These are phyloP conservation scores for Suncus etruscus DNA, from an alignment of 2,113 vertebrate species.

Conservation along the genomic window DNA sequence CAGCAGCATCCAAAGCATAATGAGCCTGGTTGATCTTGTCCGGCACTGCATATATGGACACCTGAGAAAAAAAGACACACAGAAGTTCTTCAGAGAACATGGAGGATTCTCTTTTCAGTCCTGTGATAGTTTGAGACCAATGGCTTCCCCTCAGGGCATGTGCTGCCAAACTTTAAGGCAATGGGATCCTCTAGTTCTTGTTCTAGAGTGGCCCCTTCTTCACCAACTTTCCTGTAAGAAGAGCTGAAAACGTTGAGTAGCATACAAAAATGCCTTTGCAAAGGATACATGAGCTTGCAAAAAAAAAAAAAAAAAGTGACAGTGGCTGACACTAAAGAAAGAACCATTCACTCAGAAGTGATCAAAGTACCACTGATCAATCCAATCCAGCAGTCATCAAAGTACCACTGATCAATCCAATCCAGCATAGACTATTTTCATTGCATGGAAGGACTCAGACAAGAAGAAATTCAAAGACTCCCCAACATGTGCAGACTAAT, in stretches of 20 bases:
- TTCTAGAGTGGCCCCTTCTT: not conserved
- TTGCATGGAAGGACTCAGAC: not conserved
- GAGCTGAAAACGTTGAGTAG: not conserved
- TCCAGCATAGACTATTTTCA: not conserved
- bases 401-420: not conserved
- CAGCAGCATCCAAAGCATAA: constrained; percentile 92
- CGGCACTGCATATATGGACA: constrained; percentile 92
- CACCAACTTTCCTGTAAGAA: not conserved
- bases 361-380: not conserved
- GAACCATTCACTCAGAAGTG: not conserved
- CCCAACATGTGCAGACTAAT: not conserved
- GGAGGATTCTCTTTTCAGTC: not conserved
- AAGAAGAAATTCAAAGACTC: not conserved
- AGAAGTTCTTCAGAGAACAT: not conserved
- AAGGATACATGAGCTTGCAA: not conserved
- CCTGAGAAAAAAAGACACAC: constrained; percentile 82
- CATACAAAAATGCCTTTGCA: not conserved
- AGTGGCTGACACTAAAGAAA: not conserved
- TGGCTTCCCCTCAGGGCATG: not conserved
- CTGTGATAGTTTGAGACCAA: not conserved
- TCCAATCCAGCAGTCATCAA: not conserved
- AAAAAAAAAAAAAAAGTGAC: not conserved
- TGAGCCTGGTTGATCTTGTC: constrained; percentile 93
- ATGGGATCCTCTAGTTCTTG: not conserved
- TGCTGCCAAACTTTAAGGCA: not conserved